Evolutionary conservation across 2,888 invertebrate genomes (phyloP), one percentile per base, ranked within the genome.

Genomic region (Parnassius orleans): DNA sequence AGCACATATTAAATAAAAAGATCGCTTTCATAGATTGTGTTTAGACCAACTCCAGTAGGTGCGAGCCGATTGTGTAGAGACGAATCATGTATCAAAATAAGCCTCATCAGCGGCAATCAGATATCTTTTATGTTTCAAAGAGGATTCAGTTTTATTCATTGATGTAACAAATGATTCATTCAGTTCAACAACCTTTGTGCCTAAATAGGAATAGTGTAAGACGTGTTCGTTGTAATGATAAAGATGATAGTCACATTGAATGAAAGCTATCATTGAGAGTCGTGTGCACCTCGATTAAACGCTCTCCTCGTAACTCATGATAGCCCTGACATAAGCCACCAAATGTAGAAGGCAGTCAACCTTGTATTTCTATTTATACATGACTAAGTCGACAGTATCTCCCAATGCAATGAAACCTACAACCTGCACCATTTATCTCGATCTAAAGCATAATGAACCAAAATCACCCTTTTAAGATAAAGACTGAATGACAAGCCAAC

Each of bases 261-360:
- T 83, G 77, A 76, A 73, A 67, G 70, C 72, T 77, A 76, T 79
- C 74, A 74, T 72, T 72, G 74, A 81, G 73, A 71, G 73, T 77
- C 72, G 67, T 66, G 63, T 68, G 68, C 72, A 75, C 69, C 72
- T 71, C 71, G 69, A 74, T 65, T 68, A 67, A 71, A 73, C 76
- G 71, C 73, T 65, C 64, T 68, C 66, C 67, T 70, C 77, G 80
- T 76, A 81, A 81, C 76, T 74, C 78, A 79, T 75, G 78, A 79
- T 84, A 83, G 76, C 89, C 90, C 82, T 90, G 90, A 90, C 89
- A 90, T 84, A 81, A 83, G 86, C 81, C 84, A 81, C 90, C 89
- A 89, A 90, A 89, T 86, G 87, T 72, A 90, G 90, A 77, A 87
- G 78, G 81, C 81, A 81, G 87, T 68, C 83, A 81, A 79, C 90